Conservation (phyloP, 1,140 invertebrate genomes). For the Hyphantria cunea region DNA sequence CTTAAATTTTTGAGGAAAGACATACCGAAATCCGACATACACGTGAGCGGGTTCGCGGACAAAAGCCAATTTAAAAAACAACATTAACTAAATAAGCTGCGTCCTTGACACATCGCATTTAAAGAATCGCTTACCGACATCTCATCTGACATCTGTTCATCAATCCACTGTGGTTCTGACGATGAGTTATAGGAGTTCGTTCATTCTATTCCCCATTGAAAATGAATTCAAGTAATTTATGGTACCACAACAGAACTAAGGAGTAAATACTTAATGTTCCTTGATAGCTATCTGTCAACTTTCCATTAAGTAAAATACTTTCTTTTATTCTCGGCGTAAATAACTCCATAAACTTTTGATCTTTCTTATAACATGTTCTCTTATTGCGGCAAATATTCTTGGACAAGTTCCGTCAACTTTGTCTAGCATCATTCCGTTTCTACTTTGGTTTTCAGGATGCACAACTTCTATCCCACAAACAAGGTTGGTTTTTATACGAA, state of each 20-base stretch:
- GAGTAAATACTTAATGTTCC: slow-evolving; percentile 1
- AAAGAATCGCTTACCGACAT: too few relatives aligned
- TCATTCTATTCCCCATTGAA: neutral
- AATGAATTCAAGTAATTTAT: neutral
- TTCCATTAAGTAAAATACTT: neutral
- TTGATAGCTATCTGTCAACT: neutral
- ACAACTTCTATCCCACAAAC: slow-evolving; percentile 4
- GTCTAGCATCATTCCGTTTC: neutral
- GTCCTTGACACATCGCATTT: too few relatives aligned
- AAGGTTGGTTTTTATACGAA: slow-evolving; percentile 3
- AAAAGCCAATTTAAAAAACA: too few relatives aligned
- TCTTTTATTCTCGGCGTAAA: slow-evolving; percentile 1
- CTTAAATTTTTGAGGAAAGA: too few relatives aligned
- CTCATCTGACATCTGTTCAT: too few relatives aligned
- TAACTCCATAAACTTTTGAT: neutral
- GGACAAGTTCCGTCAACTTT: slow-evolving; percentile 1
- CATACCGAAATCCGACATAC: too few relatives aligned
- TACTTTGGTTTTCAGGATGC: neutral
- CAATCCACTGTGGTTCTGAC: too few relatives aligned
- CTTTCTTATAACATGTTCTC: slow-evolving; percentile 1
- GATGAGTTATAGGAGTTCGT: too few relatives aligned
- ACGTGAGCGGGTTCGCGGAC: too few relatives aligned
- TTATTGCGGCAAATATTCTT: neutral
- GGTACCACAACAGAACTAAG: slow-evolving; percentile 4
- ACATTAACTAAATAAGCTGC: too few relatives aligned